These are phyloP conservation scores for Acrocephalus arundinaceus DNA, from an alignment of 2,113 vertebrate genomes.

Conservation along the genomic window DNA sequence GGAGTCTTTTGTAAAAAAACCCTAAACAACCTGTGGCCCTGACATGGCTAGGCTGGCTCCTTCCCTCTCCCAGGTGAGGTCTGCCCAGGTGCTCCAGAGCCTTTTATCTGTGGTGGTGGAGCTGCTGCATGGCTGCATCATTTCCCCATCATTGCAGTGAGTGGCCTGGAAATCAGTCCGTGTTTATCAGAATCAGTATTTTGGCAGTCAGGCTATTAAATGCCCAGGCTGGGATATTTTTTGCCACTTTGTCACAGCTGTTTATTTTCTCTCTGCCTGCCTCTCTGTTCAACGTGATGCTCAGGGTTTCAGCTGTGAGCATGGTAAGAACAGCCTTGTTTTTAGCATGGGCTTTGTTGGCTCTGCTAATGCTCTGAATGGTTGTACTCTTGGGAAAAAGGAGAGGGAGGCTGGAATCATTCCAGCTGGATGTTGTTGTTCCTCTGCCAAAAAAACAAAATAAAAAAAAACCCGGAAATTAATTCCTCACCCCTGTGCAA, in stretches of 20 bases:
- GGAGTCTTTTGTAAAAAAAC: neutral
- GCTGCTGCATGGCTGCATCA: accelerated
- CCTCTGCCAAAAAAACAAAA: neutral
- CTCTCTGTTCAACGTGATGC: neutral
- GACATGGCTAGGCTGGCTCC: neutral
- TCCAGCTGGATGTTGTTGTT: conserved; percentile 5
- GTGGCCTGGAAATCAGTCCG: neutral
- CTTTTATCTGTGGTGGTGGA: neutral
- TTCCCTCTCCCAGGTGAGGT: neutral
- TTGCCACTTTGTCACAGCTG: neutral
- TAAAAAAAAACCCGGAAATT: neutral
- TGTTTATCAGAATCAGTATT: neutral
- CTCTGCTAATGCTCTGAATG: neutral
- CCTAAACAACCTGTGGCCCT: neutral
- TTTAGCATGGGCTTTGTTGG: conserved; percentile 10
- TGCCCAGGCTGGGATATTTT: neutral
- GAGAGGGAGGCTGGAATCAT: neutral
- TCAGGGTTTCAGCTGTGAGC: neutral
- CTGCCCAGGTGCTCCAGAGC: neutral
- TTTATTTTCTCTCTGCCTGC: neutral
- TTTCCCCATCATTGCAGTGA: neutral
- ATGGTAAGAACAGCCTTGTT: neutral
- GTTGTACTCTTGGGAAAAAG: neutral
- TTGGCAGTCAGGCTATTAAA: neutral
- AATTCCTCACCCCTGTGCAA: neutral